Evolutionary conservation across 2,113 vertebrate genomes (phyloP).

Genomic region (Poicephalus gulielmi): DNA sequence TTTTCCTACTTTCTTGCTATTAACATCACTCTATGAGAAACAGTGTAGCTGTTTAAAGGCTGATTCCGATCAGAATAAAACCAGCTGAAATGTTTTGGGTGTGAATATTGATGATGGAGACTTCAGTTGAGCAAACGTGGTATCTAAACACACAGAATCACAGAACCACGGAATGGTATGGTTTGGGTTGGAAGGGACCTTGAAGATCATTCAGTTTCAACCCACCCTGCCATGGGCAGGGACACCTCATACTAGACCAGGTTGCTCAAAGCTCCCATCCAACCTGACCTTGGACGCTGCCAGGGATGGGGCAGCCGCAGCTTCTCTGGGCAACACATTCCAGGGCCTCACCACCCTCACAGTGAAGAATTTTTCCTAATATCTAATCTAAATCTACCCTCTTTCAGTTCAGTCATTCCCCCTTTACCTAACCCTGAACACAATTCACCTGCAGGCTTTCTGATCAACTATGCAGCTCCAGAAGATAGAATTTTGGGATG

Average conservation of each 20-base stretch:
- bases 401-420: neutral
- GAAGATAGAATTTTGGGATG: neutral
- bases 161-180: neutral
- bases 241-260: neutral
- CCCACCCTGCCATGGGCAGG: neutral
- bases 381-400: neutral
- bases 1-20: neutral
- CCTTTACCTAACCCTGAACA: neutral
- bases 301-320: neutral
- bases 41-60: neutral
- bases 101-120: neutral
- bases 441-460: neutral
- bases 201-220: neutral
- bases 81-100: neutral
- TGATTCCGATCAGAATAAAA: neutral
- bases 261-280: neutral
- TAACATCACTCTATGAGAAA: neutral
- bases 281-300: neutral
- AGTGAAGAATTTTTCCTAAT: neutral
- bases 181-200: neutral
- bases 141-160: neutral
- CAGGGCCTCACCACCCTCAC: neutral
- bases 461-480: neutral
- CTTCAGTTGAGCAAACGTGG: neutral
- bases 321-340: neutral